phyloP scores from a whole-genome alignment of 2,888 invertebrate species.

The Trileptium ribeirensis region DNA sequence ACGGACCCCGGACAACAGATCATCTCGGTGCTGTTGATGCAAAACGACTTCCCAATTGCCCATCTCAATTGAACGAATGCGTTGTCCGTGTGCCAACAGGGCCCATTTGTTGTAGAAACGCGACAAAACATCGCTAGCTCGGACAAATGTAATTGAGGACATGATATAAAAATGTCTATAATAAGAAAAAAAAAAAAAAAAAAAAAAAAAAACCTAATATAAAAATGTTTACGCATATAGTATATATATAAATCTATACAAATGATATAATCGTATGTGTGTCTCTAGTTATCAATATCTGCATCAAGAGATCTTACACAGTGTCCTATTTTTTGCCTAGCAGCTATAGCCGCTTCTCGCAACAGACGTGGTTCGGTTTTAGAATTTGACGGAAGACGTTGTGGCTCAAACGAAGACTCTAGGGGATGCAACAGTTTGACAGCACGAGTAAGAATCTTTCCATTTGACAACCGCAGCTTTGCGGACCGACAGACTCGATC shows the following conservation, averaged over 20 bases:
- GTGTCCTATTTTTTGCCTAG: neutral
- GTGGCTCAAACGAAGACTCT: neutral
- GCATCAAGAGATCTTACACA: neutral
- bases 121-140: neutral
- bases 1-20: neutral
- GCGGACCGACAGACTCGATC: constrained; percentile 13
- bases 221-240: neutral
- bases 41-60: neutral
- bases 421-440: constrained; percentile 9
- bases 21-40: neutral
- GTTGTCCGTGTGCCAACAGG: neutral
- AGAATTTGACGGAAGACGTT: neutral
- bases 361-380: neutral
- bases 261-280: neutral
- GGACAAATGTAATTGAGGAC: neutral
- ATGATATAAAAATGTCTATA: neutral
- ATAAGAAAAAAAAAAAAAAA: too few relatives aligned
- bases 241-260: neutral
- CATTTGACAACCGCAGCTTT: neutral
- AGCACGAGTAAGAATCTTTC: constrained; percentile 8
- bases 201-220: too few relatives aligned
- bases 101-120: neutral
- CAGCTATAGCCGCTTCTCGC: neutral
- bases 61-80: constrained; percentile 2
- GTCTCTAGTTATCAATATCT: neutral